Evolutionary conservation across 1,140 invertebrate species (phyloP).

Genomic region (Drosophila orosa): DNA sequence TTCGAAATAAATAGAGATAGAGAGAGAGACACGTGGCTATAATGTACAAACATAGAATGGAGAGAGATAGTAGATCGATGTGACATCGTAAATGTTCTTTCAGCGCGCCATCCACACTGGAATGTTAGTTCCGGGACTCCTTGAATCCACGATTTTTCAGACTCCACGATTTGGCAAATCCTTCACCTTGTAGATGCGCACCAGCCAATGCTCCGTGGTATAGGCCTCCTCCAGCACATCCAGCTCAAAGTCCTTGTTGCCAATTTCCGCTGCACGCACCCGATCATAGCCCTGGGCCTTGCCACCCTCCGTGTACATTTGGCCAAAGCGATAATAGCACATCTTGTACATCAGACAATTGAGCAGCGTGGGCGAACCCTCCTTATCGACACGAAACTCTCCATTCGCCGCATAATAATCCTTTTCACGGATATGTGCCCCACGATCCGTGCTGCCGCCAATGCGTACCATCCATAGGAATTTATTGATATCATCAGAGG

Average conservation of each 20-base stretch:
- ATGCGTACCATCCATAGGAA: conserved; percentile 99
- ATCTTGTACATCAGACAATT: conserved; percentile 99
- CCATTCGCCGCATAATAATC: conserved; percentile 98
- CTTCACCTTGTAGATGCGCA: conserved; percentile 97
- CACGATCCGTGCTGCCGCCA: conserved; percentile 97
- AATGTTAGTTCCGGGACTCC: conserved; percentile 11
- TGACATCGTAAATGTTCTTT: background rate
- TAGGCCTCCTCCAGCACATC: conserved; percentile 97
- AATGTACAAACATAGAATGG: conserved; percentile 41
- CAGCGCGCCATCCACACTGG: conserved; percentile 2
- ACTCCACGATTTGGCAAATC: conserved; percentile 93
- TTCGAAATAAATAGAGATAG: conserved; percentile 19
- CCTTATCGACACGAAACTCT: conserved; percentile 97
- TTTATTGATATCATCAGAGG: conserved; percentile 99
- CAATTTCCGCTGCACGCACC: conserved; percentile 95
- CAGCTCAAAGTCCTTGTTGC: conserved; percentile 97
- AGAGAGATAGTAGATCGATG: conserved; percentile 17
- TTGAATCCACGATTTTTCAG: conserved; percentile 80
- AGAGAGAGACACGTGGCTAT: background rate
- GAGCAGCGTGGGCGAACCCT: conserved; percentile 93
- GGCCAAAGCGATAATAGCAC: conserved; percentile 97
- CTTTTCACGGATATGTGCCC: conserved; percentile 96
- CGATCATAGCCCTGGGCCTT: conserved; percentile 95
- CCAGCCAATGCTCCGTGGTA: conserved; percentile 98
- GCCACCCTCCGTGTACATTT: conserved; percentile 97